Conservation (phyloP, 2,797 vertebrate species). For the Sebastolobus alascanus region DNA sequence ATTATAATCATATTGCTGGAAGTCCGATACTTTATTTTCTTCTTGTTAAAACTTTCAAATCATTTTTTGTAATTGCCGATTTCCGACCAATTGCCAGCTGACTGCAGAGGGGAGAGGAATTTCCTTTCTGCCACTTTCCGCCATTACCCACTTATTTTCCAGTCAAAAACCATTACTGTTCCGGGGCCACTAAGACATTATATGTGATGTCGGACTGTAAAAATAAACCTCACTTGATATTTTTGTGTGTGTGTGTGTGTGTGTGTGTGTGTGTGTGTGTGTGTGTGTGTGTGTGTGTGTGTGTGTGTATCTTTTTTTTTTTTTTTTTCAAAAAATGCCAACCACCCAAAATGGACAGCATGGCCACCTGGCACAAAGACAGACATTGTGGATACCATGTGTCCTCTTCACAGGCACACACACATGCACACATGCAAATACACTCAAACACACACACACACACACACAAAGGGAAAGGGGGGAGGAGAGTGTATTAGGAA, state of each 20-base stretch:
- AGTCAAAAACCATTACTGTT: constrained; percentile 17
- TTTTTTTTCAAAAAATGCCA: constrained; percentile 57
- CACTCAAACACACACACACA: constrained; percentile 21
- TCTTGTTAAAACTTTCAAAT: constrained; percentile 18
- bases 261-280: constrained; percentile 7
- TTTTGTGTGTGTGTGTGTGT: constrained; percentile 5
- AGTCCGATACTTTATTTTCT: not conserved
- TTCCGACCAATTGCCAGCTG: constrained; percentile 13
- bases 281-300: constrained; percentile 3
- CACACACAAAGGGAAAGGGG: constrained; percentile 18
- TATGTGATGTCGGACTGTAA: constrained; percentile 27
- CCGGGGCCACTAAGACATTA: constrained; percentile 19
- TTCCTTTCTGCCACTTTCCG: constrained; percentile 19
- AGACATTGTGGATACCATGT: constrained; percentile 75
- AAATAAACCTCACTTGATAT: constrained; percentile 29
- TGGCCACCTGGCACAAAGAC: constrained; percentile 74
- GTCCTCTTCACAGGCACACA: constrained; percentile 66
- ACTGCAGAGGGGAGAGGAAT: constrained; percentile 25
- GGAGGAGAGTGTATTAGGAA: not conserved
- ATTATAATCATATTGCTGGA: constrained; percentile 4
- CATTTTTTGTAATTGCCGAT: constrained; percentile 6
- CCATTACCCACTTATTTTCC: constrained; percentile 18
- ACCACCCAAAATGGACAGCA: constrained; percentile 72
- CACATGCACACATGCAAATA: constrained; percentile 49
- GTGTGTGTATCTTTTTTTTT: constrained; percentile 6